Conservation (phyloP, 2,113 vertebrate genomes). For the Notechis scutatus region DNA sequence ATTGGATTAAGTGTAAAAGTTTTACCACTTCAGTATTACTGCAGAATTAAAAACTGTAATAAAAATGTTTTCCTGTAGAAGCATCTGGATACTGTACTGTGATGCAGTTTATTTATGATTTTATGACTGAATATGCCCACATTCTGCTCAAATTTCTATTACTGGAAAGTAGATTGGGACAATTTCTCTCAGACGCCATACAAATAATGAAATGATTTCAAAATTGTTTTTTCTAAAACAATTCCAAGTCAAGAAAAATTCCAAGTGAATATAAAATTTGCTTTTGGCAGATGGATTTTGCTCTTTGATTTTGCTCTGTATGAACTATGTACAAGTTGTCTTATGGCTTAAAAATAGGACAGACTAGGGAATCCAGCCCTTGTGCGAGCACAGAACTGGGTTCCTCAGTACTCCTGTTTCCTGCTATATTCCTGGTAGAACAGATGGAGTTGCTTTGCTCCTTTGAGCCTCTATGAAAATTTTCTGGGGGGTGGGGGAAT, state of each 20-base stretch:
- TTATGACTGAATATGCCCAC: background rate
- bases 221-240: background rate
- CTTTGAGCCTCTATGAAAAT: background rate
- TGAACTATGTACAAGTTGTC: background rate
- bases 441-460: background rate
- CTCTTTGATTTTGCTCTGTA: background rate
- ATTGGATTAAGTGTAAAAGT: background rate
- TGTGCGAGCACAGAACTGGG: background rate
- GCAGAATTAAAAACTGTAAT: background rate
- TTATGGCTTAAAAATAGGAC: background rate
- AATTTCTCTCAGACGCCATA: background rate
- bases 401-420: background rate
- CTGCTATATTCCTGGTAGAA: background rate
- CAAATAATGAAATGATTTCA: background rate
- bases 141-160: background rate
- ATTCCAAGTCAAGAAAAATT: background rate
- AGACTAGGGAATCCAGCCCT: background rate
- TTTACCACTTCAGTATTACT: background rate
- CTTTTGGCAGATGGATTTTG: background rate
- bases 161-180: background rate
- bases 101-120: background rate
- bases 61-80: background rate
- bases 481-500: background rate
- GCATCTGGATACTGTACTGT: background rate
- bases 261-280: background rate